Evolutionary conservation across 2,888 invertebrate species (phyloP), one percentile per base, ranked within the genome.

Genomic region (Diaprepes abbreviatus): DNA sequence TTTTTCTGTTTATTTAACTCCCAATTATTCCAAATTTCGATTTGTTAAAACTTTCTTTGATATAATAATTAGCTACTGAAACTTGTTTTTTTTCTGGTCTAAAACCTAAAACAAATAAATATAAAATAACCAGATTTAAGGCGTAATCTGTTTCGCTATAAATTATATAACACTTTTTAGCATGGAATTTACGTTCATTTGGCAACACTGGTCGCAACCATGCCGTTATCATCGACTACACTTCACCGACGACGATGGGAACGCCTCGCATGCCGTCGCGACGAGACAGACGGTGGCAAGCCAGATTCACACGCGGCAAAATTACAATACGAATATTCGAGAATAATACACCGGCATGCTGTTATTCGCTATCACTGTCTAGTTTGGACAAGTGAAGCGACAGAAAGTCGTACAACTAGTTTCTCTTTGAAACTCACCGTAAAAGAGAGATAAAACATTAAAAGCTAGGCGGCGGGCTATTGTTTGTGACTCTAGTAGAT

Each of bases 251-350:
- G 19, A 16, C 12, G 52, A 16, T 38, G 55, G 55, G 21, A 55
- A 55, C 36, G 38, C 38, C 57, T 57, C 35, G 57, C 36, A 57
- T 38, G 57, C 57, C 57, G 57, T 57, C 57, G 57, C 57, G 57
- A 57, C 57, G 57, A 57, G 57, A 57, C 38, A 57, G 38, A 57
- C 38, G 57, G 36, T 24, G 12, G 38, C 57, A 24, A 57, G 57
- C 57, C 57, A 14, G 57, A 24, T 57, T 57, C n/a, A 57, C 57
- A 57, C 57, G 7, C 12, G 28, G 28, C n/a, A 50, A 50, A 50
- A 50, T 48, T 3, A 14, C 28, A 14, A 28, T 50, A 28, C 48
- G 48, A 50, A 50, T 28, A 14, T 50, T 50, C 48, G 48, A 50
- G 48, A 50, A 50, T 50, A 50, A 28, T 14, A 50, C 6, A 12